Evolutionary conservation across 2,888 invertebrate genomes (phyloP), one percentile per base, ranked within the genome.

Genomic region (Magallana nippona): DNA sequence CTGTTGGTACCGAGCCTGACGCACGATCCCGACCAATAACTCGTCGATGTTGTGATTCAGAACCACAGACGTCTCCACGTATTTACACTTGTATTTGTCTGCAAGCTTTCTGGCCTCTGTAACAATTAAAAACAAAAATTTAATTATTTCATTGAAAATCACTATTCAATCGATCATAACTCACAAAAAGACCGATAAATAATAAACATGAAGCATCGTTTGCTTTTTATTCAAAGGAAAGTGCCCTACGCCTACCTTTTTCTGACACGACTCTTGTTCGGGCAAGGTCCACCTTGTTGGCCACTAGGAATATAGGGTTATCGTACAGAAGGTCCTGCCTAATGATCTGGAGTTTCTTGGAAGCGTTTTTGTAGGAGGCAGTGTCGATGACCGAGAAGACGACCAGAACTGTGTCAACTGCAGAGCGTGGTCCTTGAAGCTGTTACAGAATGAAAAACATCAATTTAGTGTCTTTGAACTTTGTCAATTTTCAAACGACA

Each of bases 101-200:
- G 79, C 79, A 57, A 79, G 56, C 57, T 79, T 79, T 56, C 79
- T 79, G 56, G 79, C 79, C 27, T 79, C 79, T 79, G 79, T 56
- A 79, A 79, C 56, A 71, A 15, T 27, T 27, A 32, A 27, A n/a
- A 71, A 32, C 17, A 60, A 44, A 77, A 77, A 77, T 19, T 17
- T 19, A n/a, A 78, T 3, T 78, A 8, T 19, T 19, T 10, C 17
- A 32, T 19, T n/a, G 44, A 55, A 78, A 71, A 27, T 11, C 55
- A n/a, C 2, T 55, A 10, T 55, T 78, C 10, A 71, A 27, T 27
- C 11, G 13, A 27, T 22, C 71, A 13, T 19, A 55, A 55, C 44
- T 44, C 44, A 44, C 44, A 44, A 44, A n/a, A 44, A 44, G 8
- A 44, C 5, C 0, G 5, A 8, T 44, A 44, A 44, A 44, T 3